Conservation (phyloP, 2,797 vertebrate genomes). For the Sylvilagus floridanus region DNA sequence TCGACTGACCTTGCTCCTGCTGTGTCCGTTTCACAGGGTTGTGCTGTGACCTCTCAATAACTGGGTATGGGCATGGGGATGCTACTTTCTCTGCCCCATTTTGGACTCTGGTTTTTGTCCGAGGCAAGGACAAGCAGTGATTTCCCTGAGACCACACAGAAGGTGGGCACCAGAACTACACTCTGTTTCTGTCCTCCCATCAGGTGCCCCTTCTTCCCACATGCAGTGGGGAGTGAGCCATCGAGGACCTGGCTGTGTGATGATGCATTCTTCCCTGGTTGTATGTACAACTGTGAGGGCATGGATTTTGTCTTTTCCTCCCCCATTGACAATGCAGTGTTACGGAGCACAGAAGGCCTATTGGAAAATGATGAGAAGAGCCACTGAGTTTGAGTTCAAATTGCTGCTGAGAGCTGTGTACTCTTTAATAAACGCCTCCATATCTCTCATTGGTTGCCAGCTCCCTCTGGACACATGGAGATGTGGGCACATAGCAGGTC, state of each 20-base stretch:
- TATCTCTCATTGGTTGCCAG: neutral
- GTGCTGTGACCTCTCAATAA: too few species aligned
- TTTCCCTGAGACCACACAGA: neutral
- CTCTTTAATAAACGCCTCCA: neutral
- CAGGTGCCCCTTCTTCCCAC: too few species aligned
- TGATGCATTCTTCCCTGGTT: neutral
- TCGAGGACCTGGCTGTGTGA: too few species aligned
- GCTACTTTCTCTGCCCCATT: neutral
- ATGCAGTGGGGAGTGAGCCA: accelerated
- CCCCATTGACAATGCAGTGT: neutral
- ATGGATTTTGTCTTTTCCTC: neutral
- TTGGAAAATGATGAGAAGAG: neutral
- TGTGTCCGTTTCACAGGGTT: neutral
- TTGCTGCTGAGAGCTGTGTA: neutral
- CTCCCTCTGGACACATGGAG: neutral
- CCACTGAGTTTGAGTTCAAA: neutral
- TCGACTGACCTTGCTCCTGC: too few species aligned
- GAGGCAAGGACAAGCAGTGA: neutral
- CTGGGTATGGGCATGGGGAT: too few species aligned
- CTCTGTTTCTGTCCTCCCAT: too few species aligned
- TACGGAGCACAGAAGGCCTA: neutral
- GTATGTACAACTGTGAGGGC: neutral
- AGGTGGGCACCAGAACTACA: neutral
- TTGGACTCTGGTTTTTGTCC: neutral
- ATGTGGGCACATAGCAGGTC: neutral